Conservation (phyloP, 2,888 invertebrate species). For the Drosophila ustulata region DNA sequence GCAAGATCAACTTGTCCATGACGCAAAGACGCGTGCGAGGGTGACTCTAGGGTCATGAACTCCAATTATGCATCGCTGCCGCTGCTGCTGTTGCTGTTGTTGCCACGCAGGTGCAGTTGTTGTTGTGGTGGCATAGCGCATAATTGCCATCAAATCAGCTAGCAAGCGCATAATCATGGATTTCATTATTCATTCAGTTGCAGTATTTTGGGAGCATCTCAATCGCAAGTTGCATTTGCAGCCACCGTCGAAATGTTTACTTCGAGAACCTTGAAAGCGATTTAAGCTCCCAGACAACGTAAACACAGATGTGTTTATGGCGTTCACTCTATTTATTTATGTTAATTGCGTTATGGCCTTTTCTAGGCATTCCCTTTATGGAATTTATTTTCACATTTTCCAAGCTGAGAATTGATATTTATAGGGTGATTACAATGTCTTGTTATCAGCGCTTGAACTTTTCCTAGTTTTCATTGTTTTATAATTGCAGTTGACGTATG, state of each 20-base stretch:
- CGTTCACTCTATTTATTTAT: constrained; percentile 13
- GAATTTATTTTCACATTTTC: constrained; percentile 18
- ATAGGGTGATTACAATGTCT: constrained; percentile 31
- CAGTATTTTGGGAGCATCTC: constrained; percentile 15
- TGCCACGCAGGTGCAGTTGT: constrained; percentile 47
- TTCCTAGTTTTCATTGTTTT: constrained; percentile 52
- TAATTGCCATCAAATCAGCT: constrained; percentile 69
- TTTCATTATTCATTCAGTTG: constrained; percentile 21
- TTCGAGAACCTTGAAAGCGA: constrained; percentile 25
- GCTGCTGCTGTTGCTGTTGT: constrained; percentile 12
- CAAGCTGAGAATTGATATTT: constrained; percentile 47
- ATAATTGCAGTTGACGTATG: constrained; percentile 52
- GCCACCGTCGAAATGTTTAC: constrained; percentile 36
- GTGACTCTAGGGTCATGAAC: constrained; percentile 71
- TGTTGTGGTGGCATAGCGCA: constrained; percentile 16
- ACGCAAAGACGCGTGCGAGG: constrained; percentile 52
- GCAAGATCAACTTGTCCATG: constrained; percentile 1
- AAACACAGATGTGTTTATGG: constrained; percentile 56
- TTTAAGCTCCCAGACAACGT: constrained; percentile 21
- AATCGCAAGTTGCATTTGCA: constrained; percentile 38
- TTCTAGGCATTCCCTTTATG: constrained; percentile 60
- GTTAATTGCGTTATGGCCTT: constrained; percentile 51
- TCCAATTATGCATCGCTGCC: constrained; percentile 62
- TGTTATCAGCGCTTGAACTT: constrained; percentile 53
- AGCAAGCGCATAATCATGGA: constrained; percentile 63